These are phyloP conservation scores for Pogonus chalceus DNA, from an alignment of 1,140 invertebrate species.

Conservation along the genomic window DNA sequence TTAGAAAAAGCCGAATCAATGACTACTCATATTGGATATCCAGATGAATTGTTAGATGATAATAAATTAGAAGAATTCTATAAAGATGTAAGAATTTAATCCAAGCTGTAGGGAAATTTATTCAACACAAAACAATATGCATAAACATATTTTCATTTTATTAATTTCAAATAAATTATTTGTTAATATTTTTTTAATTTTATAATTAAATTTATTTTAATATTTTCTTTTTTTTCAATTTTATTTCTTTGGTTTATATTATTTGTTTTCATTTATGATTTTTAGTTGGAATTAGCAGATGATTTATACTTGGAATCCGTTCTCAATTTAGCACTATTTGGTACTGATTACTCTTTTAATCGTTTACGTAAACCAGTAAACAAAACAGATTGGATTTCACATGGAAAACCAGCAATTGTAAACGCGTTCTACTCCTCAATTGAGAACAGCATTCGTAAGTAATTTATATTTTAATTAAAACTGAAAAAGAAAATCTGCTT, in stretches of 20 bases:
- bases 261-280: conserved; percentile 14
- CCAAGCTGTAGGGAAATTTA: not conserved
- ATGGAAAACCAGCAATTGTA: conserved; percentile 53
- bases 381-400: conserved; percentile 56
- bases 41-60: conserved; percentile 46
- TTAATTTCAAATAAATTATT: not conserved
- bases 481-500: conserved; percentile 2
- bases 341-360: conserved; percentile 48
- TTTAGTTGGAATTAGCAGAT: conserved; percentile 44
- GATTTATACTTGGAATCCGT: conserved; percentile 46
- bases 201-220: no score
- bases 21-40: conserved; percentile 45
- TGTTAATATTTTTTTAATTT: not conserved
- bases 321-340: conserved; percentile 49
- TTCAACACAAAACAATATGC: not conserved
- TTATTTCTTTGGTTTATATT: conserved; percentile 3
- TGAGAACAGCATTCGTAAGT: conserved; percentile 56
- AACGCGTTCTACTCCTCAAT: conserved; percentile 57
- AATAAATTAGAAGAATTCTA: conserved; percentile 43
- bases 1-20: conserved; percentile 46
- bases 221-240: no score
- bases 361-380: conserved; percentile 50
- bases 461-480: not conserved
- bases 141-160: not conserved
- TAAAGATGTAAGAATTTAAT: conserved; percentile 18